Conservation (phyloP, 2,797 vertebrate species). For the Vireo griseus region DNA sequence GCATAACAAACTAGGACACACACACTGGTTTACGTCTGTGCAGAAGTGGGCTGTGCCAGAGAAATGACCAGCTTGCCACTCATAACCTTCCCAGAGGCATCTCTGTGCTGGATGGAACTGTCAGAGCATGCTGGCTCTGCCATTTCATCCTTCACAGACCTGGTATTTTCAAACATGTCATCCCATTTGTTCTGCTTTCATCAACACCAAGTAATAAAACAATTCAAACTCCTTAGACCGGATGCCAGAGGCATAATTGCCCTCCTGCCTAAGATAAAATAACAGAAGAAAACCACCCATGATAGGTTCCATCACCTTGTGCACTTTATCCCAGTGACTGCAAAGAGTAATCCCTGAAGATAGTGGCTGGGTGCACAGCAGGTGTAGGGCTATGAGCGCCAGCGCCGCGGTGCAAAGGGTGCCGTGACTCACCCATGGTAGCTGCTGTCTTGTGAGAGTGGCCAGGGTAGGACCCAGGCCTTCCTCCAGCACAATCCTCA, state of each 20-base stretch:
- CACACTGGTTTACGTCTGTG: slow-evolving; percentile 36
- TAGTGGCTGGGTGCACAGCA: rapidly evolving
- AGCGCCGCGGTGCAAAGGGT: rapidly evolving
- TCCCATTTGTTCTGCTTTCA: slow-evolving; percentile 63
- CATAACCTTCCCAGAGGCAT: slow-evolving; percentile 63
- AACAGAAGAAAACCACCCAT: background rate
- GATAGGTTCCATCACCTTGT: background rate
- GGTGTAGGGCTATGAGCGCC: background rate
- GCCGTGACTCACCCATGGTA: rapidly evolving
- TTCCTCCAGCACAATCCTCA: background rate
- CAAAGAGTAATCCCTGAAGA: background rate
- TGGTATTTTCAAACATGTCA: slow-evolving; percentile 66
- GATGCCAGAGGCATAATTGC: background rate
- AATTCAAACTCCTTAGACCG: background rate
- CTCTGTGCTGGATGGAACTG: slow-evolving; percentile 49
- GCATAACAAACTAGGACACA: slow-evolving; percentile 53
- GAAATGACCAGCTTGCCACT: slow-evolving; percentile 37
- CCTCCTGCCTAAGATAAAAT: background rate
- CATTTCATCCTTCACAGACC: slow-evolving; percentile 28
- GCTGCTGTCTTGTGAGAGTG: background rate
- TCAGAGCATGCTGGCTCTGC: background rate
- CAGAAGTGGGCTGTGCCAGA: slow-evolving; percentile 46
- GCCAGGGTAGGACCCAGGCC: background rate
- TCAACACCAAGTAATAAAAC: slow-evolving; percentile 12
- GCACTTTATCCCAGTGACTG: background rate